Percentiles rank a stretch among this genome's conserved stretches.
These are phyloP conservation scores for Sialia sialis DNA, from an alignment of 2,113 vertebrate genomes.

Conservation along the genomic window DNA sequence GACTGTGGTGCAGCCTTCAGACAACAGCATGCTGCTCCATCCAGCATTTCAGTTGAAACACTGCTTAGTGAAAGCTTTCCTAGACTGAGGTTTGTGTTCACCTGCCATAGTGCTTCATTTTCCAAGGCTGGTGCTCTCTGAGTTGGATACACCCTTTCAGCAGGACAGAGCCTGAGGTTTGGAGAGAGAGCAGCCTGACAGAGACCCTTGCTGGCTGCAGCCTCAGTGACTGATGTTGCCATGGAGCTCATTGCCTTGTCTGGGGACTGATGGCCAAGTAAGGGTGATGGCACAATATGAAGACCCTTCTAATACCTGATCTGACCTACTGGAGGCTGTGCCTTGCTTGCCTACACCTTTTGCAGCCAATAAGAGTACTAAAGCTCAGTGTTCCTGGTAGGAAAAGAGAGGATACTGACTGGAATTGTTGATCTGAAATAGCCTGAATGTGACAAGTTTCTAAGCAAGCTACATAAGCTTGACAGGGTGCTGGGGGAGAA, in stretches of 20 bases:
- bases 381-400: neutral
- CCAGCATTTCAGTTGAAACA: neutral
- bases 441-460: neutral
- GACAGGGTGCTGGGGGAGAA: neutral
- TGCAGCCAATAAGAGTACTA: neutral
- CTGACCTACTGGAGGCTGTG: neutral
- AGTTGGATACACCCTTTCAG: neutral
- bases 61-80: neutral
- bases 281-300: neutral
- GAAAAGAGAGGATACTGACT: neutral
- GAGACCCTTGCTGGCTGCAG: neutral
- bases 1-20: neutral
- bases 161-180: rapidly evolving
- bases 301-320: neutral
- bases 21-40: neutral
- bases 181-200: neutral
- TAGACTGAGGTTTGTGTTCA: neutral
- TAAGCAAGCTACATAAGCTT: neutral
- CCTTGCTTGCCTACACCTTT: neutral
- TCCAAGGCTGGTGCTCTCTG: neutral
- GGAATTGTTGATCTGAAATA: neutral
- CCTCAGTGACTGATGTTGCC: neutral
- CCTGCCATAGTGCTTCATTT: neutral
- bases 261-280: neutral
- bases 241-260: neutral